Evolutionary conservation across 2,797 vertebrate species (phyloP).

Genomic region (Microchirus variegatus): DNA sequence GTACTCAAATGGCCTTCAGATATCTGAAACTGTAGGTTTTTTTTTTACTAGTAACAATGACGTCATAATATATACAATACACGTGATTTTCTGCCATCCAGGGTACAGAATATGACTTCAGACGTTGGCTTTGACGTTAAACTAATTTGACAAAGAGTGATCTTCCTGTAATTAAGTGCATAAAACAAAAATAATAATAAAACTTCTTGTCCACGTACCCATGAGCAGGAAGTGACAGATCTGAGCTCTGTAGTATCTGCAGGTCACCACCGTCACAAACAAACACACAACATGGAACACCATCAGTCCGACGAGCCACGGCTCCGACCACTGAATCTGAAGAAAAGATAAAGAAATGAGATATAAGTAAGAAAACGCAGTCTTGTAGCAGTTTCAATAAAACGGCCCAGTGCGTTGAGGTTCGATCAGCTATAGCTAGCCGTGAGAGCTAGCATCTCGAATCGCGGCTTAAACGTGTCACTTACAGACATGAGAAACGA

Average conservation of each 20-base stretch:
- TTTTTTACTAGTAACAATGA: too few species aligned
- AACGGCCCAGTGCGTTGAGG: not conserved
- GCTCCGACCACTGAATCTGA: constrained; percentile 93
- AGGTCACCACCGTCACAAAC: constrained; percentile 83
- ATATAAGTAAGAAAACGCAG: not conserved
- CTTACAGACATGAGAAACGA: constrained; percentile 84
- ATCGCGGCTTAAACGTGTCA: not conserved
- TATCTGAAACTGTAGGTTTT: too few species aligned
- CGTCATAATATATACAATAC: too few species aligned
- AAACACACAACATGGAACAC: constrained; percentile 89
- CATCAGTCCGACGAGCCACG: constrained; percentile 88
- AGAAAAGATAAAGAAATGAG: not conserved
- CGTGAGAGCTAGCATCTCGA: not conserved
- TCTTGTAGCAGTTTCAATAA: too few species aligned
- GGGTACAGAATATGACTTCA: too few species aligned
- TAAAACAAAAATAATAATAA: too few species aligned
- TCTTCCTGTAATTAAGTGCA: too few species aligned
- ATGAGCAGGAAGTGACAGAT: constrained; percentile 90
- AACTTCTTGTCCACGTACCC: constrained; percentile 77
- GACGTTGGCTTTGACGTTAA: too few species aligned
- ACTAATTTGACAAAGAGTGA: too few species aligned
- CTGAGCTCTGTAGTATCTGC: constrained; percentile 87
- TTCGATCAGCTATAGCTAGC: not conserved
- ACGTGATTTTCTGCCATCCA: too few species aligned
- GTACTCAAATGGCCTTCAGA: too few species aligned